Evolutionary conservation across 2,888 invertebrate genomes (phyloP), one percentile per base, ranked within the genome.

Genomic region (Eupithecia subfuscata): DNA sequence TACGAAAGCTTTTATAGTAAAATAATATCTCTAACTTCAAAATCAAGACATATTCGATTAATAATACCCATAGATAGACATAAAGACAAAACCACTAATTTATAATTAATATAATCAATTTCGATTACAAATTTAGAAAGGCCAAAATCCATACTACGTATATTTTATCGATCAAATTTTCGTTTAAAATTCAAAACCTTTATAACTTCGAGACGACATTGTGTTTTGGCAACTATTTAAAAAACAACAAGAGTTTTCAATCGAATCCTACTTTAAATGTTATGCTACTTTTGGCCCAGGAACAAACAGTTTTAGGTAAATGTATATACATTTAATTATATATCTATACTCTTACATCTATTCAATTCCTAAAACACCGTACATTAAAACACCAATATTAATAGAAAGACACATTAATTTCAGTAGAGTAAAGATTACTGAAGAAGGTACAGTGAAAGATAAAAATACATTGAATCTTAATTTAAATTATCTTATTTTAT

Each of bases 401-500:
- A 72, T 63, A 48, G 67, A 74, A 74, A 77, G 76, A 69, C 76
- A 76, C 71, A 69, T 74, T 65, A 52, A 69, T 34, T 69, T 76
- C 76, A 74, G 76, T 74, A 76, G 70, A 76, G 73, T 76, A 74
- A 74, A 74, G 48, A 64, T 74, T 76, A 76, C 76, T 76, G 74
- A 74, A 74, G n/a, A n/a, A n/a, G n/a, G 65, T 65, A 56, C 2
- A 40, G 16, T 45, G 40, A 25, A 43, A 67, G 37, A 67, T 67
- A 43, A 67, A 40, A 12, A 48, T 63, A 48, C 43, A 37, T 43
- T 43, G 25, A 60, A 56, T 25, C 56, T 12, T 56, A 60, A 56
- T 60, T 56, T 22, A 3, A 34, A 34, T 34, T 7, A 52, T 52
- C 22, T 52, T 8, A 56, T 56, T 37, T 37, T 4, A 37, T 37